phyloP scores from a whole-genome alignment of 2,797 vertebrate species.

The Myotis findleyi region DNA sequence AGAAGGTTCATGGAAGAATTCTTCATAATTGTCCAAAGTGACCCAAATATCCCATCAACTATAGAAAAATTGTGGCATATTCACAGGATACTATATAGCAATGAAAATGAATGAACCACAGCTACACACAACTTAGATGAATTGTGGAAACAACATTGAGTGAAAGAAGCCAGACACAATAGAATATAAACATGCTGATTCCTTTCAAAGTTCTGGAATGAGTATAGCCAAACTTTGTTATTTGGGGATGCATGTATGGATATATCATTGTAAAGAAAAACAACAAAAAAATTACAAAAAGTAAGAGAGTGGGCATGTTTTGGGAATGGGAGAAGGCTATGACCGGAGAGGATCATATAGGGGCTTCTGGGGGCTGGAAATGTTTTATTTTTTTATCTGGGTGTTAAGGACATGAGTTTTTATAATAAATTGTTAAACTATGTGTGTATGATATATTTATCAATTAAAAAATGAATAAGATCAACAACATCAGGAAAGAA shows the following conservation, averaged over 20 bases:
- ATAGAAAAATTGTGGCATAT: background rate
- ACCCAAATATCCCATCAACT: background rate
- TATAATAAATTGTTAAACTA: background rate
- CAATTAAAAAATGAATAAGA: background rate
- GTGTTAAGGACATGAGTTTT: background rate
- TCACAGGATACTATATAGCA: background rate
- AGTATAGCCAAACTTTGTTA: background rate
- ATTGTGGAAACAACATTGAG: background rate
- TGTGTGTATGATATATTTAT: background rate
- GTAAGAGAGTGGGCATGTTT: background rate
- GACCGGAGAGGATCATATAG: background rate
- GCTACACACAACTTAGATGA: background rate
- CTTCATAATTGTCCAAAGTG: background rate
- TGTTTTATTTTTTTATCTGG: slow-evolving; percentile 3
- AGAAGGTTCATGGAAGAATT: background rate
- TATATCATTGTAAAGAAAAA: background rate
- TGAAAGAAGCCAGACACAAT: background rate
- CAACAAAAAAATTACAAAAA: background rate
- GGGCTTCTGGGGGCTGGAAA: background rate
- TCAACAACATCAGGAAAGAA: background rate
- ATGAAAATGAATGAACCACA: background rate
- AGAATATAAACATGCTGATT: background rate
- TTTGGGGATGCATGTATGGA: background rate
- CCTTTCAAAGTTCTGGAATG: background rate
- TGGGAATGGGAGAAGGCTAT: background rate